A percentile compares a stretch with the other conserved stretches of the same genome.
These are phyloP conservation scores for Euleptes europaea DNA, from an alignment of 2,113 vertebrate species.

Conservation along the genomic window DNA sequence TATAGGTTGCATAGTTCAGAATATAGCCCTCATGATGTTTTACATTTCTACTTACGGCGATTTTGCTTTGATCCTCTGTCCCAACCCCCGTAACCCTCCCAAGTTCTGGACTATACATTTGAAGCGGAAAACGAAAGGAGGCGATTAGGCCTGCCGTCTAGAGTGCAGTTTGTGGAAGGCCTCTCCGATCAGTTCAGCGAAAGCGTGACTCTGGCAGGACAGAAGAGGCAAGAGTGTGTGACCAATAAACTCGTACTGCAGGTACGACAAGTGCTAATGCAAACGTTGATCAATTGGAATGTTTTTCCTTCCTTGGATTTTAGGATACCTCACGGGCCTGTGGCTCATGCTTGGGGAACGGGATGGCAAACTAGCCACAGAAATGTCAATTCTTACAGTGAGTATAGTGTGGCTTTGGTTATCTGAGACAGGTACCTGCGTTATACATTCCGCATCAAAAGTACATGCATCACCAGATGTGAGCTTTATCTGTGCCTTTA, in stretches of 20 bases:
- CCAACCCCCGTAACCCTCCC: slow-evolving; percentile 28
- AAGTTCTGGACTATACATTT: slow-evolving; percentile 82
- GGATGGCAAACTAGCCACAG: background rate
- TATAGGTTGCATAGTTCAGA: background rate
- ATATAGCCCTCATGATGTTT: background rate
- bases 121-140: slow-evolving; percentile 86
- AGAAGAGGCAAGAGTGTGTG: slow-evolving; percentile 80
- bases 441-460: too few relatives aligned
- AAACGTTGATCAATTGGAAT: background rate
- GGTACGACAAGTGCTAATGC: slow-evolving; percentile 65
- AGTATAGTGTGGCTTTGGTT: background rate
- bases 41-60: background rate
- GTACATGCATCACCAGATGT: too few relatives aligned
- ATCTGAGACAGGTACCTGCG: background rate
- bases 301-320: background rate
- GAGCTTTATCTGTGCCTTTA: too few relatives aligned
- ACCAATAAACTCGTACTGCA: slow-evolving; percentile 79
- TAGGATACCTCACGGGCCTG: background rate
- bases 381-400: too few relatives aligned
- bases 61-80: slow-evolving; percentile 25
- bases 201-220: slow-evolving; percentile 78
- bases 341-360: background rate
- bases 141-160: slow-evolving; percentile 79
- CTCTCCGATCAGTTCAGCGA: slow-evolving; percentile 77
- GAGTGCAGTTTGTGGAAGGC: slow-evolving; percentile 81